phyloP scores from a whole-genome alignment of 2,888 invertebrate genomes.

The Orthonychiurus folsomi region DNA sequence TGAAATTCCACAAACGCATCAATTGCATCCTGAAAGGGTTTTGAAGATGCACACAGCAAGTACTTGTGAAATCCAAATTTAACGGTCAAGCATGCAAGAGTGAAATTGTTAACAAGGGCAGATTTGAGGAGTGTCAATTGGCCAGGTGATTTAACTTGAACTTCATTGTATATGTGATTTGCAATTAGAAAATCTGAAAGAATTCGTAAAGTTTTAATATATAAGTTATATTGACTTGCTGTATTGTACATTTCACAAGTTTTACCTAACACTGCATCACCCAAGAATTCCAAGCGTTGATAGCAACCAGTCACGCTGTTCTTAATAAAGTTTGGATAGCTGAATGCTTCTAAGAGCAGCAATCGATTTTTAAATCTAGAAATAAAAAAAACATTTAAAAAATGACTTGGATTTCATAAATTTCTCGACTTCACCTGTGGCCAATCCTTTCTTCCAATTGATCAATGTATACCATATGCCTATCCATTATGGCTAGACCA shows the following conservation, averaged over 20 bases:
- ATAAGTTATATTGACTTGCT: too few species aligned
- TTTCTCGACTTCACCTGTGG: constrained; percentile 53
- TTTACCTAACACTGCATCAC: constrained; percentile 70
- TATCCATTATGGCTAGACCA: too few species aligned
- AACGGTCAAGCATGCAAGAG: constrained; percentile 84
- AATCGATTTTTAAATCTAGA: constrained; percentile 25
- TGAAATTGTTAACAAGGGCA: constrained; percentile 91
- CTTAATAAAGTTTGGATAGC: constrained; percentile 78
- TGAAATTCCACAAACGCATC: constrained; percentile 48
- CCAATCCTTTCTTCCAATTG: constrained; percentile 56
- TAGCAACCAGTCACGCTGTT: constrained; percentile 81
- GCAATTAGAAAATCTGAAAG: constrained; percentile 72
- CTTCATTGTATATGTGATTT: constrained; percentile 63
- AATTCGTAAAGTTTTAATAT: neutral
- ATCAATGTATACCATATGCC: too few species aligned
- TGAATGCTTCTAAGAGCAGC: constrained; percentile 58
- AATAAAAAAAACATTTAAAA: neutral
- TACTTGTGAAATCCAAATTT: constrained; percentile 76
- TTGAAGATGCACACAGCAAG: constrained; percentile 51
- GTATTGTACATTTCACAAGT: too few species aligned
- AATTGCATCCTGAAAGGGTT: constrained; percentile 44
- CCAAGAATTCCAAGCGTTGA: constrained; percentile 78
- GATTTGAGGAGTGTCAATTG: constrained; percentile 87
- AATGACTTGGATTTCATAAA: constrained; percentile 7
- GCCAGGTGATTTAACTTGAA: constrained; percentile 59